Evolutionary conservation across 2,797 vertebrate genomes (phyloP).

Genomic region (Nannoperca obscura): DNA sequence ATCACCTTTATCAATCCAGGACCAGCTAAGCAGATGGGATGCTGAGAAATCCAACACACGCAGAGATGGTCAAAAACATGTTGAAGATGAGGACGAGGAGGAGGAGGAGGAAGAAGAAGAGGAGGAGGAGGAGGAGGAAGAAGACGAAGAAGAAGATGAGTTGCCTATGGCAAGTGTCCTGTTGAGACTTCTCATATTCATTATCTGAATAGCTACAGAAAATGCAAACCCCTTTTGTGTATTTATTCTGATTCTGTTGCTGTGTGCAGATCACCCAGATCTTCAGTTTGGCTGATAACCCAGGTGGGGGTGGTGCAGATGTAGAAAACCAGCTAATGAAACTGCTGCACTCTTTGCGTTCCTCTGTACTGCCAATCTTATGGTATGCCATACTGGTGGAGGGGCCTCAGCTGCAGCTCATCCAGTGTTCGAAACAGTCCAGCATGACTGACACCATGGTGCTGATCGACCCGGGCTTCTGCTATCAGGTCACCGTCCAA

Average conservation of each 20-base stretch:
- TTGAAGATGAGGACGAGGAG: slow-evolving; percentile 15
- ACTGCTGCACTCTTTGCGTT: slow-evolving; percentile 77
- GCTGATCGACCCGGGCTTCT: slow-evolving; percentile 82
- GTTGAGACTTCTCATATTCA: neutral
- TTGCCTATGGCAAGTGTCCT: slow-evolving; percentile 70
- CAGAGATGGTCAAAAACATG: slow-evolving; percentile 25
- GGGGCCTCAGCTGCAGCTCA: slow-evolving; percentile 84
- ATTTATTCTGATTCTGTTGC: neutral
- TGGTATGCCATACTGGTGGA: slow-evolving; percentile 85
- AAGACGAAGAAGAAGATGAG: slow-evolving; percentile 46
- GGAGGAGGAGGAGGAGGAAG: slow-evolving; percentile 11
- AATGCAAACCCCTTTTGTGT: neutral
- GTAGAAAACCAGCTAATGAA: slow-evolving; percentile 78
- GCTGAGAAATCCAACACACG: slow-evolving; percentile 13
- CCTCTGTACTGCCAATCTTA: slow-evolving; percentile 76
- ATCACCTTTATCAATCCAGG: slow-evolving; percentile 31
- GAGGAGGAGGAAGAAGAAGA: slow-evolving; percentile 1
- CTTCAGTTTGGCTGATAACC: slow-evolving; percentile 80
- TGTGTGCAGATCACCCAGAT: slow-evolving; percentile 84
- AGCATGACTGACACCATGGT: slow-evolving; percentile 84
- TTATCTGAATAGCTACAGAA: neutral
- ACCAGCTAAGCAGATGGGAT: slow-evolving; percentile 50
- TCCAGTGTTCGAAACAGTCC: slow-evolving; percentile 86
- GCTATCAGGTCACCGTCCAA: slow-evolving; percentile 84
- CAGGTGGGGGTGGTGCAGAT: slow-evolving; percentile 28